Percentiles rank a stretch among this genome's conserved stretches.
phyloP scores from a whole-genome alignment of 2,888 invertebrate species.

The Trachelus iudaicus region DNA sequence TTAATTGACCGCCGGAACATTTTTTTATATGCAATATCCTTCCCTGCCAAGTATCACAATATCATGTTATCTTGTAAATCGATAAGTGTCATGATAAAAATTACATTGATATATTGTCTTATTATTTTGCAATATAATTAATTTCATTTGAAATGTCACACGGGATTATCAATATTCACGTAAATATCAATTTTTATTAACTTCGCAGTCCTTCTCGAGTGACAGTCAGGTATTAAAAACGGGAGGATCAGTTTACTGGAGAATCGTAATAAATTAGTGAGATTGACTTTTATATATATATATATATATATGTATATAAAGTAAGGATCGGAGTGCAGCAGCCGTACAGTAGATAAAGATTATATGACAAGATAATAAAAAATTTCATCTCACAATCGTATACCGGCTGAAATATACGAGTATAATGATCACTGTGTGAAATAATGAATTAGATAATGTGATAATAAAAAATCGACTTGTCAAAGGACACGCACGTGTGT shows the following conservation, averaged over 20 bases:
- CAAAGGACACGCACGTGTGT: not conserved
- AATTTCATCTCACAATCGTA: not conserved
- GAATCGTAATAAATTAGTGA: not conserved
- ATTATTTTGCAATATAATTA: not conserved
- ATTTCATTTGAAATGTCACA: not conserved
- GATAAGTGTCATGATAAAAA: not conserved
- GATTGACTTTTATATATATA: not conserved
- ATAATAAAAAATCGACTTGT: not conserved
- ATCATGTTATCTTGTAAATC: not conserved
- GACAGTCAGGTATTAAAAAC: constrained; percentile 41
- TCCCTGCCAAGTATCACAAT: not conserved
- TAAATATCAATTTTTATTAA: not conserved
- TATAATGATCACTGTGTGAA: not conserved
- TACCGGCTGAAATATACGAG: not conserved
- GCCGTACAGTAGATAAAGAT: not conserved
- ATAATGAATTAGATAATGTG: not conserved
- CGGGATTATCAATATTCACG: not conserved
- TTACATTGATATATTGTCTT: not conserved
- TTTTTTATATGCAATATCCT: not conserved
- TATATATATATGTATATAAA: not conserved
- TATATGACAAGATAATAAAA: not conserved
- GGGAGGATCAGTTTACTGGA: constrained; percentile 45
- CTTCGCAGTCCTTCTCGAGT: constrained; percentile 5
- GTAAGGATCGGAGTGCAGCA: not conserved
- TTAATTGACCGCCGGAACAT: not conserved